phyloP scores from a whole-genome alignment of 2,113 vertebrate species.

The Odocoileus virginianus region DNA sequence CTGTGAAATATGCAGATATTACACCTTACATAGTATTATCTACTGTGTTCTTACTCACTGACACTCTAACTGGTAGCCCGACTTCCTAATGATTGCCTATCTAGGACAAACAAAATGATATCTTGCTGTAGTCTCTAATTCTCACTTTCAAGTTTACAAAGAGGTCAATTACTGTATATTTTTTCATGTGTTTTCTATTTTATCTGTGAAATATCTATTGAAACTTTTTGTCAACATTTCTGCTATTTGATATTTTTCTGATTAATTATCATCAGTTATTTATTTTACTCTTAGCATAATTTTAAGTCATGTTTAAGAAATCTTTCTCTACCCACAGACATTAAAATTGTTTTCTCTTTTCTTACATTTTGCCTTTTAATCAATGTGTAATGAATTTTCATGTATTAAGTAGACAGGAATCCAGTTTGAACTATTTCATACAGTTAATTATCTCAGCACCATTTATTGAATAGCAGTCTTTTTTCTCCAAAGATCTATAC shows the following conservation, averaged over 20 bases:
- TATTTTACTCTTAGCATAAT: neutral
- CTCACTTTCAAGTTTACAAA: neutral
- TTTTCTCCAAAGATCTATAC: neutral
- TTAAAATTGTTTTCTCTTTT: neutral
- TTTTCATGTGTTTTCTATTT: neutral
- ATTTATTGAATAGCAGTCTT: neutral
- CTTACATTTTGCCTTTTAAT: neutral
- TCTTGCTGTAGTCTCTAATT: neutral
- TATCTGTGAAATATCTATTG: neutral
- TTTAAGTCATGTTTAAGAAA: neutral
- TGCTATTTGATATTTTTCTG: neutral
- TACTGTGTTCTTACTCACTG: neutral
- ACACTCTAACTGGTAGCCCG: neutral
- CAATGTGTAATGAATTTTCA: neutral
- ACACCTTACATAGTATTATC: neutral
- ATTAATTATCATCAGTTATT: neutral
- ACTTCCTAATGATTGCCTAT: neutral
- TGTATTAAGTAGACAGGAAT: neutral
- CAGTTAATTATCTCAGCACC: neutral
- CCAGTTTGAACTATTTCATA: neutral
- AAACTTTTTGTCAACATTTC: neutral
- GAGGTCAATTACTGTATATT: neutral
- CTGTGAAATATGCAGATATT: neutral
- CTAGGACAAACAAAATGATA: neutral
- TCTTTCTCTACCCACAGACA: neutral